A percentile compares a stretch with the other conserved stretches of the same genome.
Evolutionary conservation across 2,888 invertebrate genomes (phyloP).

Genomic region (Spisula solida): DNA sequence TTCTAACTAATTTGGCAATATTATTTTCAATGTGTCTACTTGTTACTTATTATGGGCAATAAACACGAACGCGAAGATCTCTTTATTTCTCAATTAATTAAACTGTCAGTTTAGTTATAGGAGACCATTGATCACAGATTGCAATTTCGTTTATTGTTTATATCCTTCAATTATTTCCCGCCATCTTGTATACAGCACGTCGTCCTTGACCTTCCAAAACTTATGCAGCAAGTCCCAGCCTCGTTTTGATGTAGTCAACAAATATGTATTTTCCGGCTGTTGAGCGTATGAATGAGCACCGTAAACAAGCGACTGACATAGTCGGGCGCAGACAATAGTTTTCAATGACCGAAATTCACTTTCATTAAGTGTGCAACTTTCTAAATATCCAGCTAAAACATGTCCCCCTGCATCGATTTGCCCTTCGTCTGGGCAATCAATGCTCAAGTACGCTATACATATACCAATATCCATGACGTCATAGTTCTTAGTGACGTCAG

Average conservation of each 20-base stretch:
- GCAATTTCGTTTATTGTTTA: neutral
- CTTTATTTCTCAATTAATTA: too few relatives aligned
- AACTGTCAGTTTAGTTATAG: too few relatives aligned
- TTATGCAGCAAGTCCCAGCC: conserved; percentile 83
- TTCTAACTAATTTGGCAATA: too few relatives aligned
- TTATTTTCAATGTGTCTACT: too few relatives aligned
- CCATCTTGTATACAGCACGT: conserved; percentile 32
- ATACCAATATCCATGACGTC: conserved; percentile 94
- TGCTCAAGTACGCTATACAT: conserved; percentile 93
- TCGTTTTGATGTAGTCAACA: conserved; percentile 90
- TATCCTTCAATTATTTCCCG: conserved; percentile 27
- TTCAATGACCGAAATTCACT: conserved; percentile 91
- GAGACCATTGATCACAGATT: too few relatives aligned
- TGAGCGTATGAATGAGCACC: conserved; percentile 93
- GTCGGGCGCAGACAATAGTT: conserved; percentile 92
- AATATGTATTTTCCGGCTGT: conserved; percentile 94
- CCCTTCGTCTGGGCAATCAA: conserved; percentile 90
- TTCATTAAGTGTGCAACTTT: conserved; percentile 90
- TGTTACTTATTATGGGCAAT: too few relatives aligned
- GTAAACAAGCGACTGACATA: conserved; percentile 94
- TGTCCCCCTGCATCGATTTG: conserved; percentile 87
- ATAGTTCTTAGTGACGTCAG: conserved; percentile 92
- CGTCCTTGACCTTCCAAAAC: conserved; percentile 72
- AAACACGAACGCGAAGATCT: too few relatives aligned
- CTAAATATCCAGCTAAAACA: conserved; percentile 93